phyloP scores from a whole-genome alignment of 1,140 invertebrate species.

The Anagrus nilaparvatae region DNA sequence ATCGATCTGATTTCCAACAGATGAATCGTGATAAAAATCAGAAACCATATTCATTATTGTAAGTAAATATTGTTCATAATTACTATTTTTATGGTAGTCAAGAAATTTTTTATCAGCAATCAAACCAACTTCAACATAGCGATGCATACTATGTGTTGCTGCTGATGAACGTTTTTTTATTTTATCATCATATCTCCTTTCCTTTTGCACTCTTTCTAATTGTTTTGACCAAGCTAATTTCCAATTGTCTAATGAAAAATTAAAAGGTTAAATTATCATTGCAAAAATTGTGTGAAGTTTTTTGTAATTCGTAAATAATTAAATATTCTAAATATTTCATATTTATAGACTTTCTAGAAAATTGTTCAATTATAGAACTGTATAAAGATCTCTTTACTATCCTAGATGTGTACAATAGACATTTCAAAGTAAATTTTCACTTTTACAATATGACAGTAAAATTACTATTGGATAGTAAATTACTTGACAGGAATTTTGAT shows the following conservation, averaged over 20 bases:
- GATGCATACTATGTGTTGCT: constrained; percentile 33
- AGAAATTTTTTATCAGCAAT: constrained; percentile 59
- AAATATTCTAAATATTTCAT: too few relatives aligned
- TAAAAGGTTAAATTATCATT: too few relatives aligned
- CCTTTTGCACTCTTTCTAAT: constrained; percentile 23
- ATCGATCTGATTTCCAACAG: constrained; percentile 57
- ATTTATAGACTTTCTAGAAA: too few relatives aligned
- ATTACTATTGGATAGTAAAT: too few relatives aligned
- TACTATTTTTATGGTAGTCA: constrained; percentile 48
- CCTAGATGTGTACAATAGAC: too few relatives aligned
- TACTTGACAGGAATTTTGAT: too few relatives aligned
- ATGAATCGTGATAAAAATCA: constrained; percentile 53
- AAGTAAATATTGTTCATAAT: constrained; percentile 56
- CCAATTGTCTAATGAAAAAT: constrained; percentile 30
- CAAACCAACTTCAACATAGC: constrained; percentile 52
- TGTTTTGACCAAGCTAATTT: constrained; percentile 38
- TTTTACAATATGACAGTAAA: too few relatives aligned
- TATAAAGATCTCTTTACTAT: too few relatives aligned
- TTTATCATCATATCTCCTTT: constrained; percentile 8
- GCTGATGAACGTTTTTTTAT: not conserved
- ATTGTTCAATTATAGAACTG: too few relatives aligned
- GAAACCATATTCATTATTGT: constrained; percentile 67
- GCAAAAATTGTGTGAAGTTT: too few relatives aligned
- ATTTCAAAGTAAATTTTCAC: too few relatives aligned
- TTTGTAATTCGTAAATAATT: too few relatives aligned